Percentiles rank a stretch among this genome's conserved stretches.
Conservation (phyloP, 2,113 vertebrate genomes). For the Vimba vimba region DNA sequence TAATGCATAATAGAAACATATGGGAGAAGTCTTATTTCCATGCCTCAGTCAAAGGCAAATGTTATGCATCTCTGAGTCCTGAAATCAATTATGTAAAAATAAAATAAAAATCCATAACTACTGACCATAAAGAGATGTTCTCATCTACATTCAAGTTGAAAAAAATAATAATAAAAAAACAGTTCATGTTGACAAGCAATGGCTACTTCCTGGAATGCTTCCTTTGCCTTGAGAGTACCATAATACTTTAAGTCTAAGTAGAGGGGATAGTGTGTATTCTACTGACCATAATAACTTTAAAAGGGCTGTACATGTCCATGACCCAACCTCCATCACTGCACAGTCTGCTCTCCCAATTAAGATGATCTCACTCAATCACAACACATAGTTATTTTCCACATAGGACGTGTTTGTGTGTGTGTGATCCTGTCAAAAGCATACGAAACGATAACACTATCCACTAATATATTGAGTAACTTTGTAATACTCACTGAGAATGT, state of each 20-base stretch:
- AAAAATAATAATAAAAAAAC: background rate
- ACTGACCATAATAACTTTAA: constrained; percentile 39
- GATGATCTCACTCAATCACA: background rate
- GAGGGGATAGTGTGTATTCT: constrained; percentile 29
- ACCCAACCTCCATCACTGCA: constrained; percentile 23
- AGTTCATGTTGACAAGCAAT: background rate
- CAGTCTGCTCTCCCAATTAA: constrained; percentile 24
- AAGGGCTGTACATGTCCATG: background rate
- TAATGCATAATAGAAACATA: background rate
- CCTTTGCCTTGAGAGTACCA: background rate
- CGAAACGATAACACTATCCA: background rate
- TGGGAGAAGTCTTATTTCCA: background rate
- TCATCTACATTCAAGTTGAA: background rate
- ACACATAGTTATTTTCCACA: background rate
- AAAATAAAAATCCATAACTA: background rate
- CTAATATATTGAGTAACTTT: background rate
- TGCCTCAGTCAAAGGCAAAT: background rate
- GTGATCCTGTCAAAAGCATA: background rate
- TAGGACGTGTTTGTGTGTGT: background rate
- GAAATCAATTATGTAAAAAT: background rate
- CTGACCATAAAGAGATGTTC: background rate
- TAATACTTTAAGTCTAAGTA: background rate
- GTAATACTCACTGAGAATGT: background rate
- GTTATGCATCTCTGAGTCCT: background rate
- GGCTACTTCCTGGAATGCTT: background rate